phyloP scores from a whole-genome alignment of 2,888 invertebrate species.

The Himalopsyche japonica region DNA sequence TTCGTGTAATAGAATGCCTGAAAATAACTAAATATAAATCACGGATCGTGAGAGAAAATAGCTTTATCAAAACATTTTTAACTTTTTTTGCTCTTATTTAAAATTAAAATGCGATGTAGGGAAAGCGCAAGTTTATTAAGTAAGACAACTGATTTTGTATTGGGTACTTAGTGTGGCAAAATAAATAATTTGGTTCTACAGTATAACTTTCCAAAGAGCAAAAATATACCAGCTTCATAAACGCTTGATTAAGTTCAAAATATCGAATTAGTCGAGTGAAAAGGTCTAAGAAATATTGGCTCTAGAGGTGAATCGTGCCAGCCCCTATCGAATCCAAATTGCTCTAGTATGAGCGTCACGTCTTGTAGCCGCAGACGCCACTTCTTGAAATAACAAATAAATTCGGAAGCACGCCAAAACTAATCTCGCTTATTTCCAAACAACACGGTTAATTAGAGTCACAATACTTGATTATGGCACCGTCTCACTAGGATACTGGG shows the following conservation, averaged over 20 bases:
- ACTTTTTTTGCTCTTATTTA: too few relatives aligned
- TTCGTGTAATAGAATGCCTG: too few relatives aligned
- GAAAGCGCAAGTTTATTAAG: too few relatives aligned
- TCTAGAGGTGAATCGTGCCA: not conserved
- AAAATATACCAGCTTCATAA: not conserved
- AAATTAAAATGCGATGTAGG: too few relatives aligned
- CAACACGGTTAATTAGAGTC: slow-evolving; percentile 17
- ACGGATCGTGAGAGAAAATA: too few relatives aligned
- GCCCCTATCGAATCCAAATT: not conserved
- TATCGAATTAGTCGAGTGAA: not conserved
- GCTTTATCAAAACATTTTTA: too few relatives aligned
- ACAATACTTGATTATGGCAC: not conserved
- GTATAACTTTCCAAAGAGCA: not conserved
- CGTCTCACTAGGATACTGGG: not conserved
- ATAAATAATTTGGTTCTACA: not conserved
- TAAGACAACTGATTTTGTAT: too few relatives aligned
- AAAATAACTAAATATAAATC: too few relatives aligned
- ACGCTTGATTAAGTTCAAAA: not conserved
- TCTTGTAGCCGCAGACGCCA: slow-evolving; percentile 3
- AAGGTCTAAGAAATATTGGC: not conserved
- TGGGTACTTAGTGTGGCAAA: too few relatives aligned
- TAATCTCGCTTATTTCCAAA: slow-evolving; percentile 6
- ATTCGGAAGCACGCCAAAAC: slow-evolving; percentile 11
- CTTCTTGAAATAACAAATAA: slow-evolving; percentile 2
- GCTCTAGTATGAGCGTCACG: slow-evolving; percentile 16